Evolutionary conservation across 2,797 vertebrate species (phyloP).

Genomic region (Onychomys leucogaster): DNA sequence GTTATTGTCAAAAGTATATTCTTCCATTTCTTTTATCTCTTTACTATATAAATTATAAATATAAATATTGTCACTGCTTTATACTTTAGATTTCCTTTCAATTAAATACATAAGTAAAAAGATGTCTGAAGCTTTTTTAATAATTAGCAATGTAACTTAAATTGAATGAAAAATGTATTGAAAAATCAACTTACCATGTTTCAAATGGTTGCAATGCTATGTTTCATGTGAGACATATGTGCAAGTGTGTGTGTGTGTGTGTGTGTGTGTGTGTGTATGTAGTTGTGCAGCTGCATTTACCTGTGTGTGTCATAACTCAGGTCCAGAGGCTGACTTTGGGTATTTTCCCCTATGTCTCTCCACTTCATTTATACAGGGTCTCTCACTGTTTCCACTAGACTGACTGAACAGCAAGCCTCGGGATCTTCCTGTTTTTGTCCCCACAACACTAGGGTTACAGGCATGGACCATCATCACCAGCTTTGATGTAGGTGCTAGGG

Average conservation of each 20-base stretch:
- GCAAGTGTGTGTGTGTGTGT: too few species aligned
- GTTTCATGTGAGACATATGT: neutral
- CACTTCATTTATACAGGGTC: neutral
- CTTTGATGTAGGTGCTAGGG: neutral
- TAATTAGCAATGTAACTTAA: constrained; percentile 37
- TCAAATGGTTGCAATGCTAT: neutral
- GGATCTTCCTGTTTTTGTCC: neutral
- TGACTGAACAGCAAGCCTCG: neutral
- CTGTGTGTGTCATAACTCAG: neutral
- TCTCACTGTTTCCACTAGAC: neutral
- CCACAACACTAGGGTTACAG: neutral
- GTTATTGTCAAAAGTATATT: constrained; percentile 42
- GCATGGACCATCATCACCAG: too few species aligned
- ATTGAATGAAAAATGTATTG: constrained; percentile 1
- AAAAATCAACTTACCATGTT: constrained; percentile 29
- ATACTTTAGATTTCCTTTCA: constrained; percentile 48
- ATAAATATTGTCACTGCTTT: neutral
- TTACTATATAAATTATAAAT: constrained; percentile 25
- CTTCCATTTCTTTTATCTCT: constrained; percentile 25
- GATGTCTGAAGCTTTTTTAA: constrained; percentile 5
- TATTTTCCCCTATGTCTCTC: neutral
- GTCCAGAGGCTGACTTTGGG: neutral
- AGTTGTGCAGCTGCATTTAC: neutral
- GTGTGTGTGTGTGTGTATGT: too few species aligned
- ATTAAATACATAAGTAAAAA: neutral